A percentile compares a stretch with the other conserved stretches of the same genome.
Evolutionary conservation across 2,888 invertebrate genomes (phyloP).

Genomic region (Mechanitis messenoides): DNA sequence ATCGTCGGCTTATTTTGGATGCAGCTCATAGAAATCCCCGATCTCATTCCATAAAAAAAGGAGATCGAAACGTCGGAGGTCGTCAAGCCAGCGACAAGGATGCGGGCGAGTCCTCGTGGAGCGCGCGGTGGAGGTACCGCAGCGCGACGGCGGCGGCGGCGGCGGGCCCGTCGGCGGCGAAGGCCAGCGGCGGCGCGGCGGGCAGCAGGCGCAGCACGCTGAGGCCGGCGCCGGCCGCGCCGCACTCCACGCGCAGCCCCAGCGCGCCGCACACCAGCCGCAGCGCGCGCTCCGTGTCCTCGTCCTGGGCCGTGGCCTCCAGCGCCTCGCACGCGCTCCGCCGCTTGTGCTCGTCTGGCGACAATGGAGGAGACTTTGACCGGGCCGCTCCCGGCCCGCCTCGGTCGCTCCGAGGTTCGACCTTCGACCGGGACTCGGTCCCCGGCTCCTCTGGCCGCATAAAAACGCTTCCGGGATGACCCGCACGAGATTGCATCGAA

Average conservation of each 20-base stretch:
- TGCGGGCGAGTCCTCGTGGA: not conserved
- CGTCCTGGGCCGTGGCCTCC: constrained; percentile 12
- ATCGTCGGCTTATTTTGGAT: no score
- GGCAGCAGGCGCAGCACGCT: constrained; percentile 36
- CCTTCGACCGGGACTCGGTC: no score
- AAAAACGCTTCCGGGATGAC: no score
- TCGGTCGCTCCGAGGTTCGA: no score
- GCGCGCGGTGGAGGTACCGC: constrained; percentile 40
- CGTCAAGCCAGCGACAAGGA: not conserved
- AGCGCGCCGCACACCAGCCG: constrained; percentile 32
- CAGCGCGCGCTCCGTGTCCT: constrained; percentile 29
- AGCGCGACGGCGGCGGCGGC: constrained; percentile 39
- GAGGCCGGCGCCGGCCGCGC: constrained; percentile 34
- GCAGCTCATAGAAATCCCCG: no score
- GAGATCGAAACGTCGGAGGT: not conserved
- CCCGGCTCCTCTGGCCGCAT: no score
- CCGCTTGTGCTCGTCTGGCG: constrained; percentile 31
- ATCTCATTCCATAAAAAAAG: no score
- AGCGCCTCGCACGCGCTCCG: constrained; percentile 25
- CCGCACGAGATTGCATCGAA: no score
- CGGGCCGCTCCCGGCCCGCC: no score
- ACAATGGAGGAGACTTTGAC: not conserved
- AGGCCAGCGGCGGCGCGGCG: constrained; percentile 39
- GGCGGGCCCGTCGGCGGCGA: constrained; percentile 32
- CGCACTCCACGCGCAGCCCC: constrained; percentile 31